These are phyloP conservation scores for Entelurus aequoreus DNA, from an alignment of 2,113 vertebrate species.

Conservation along the genomic window DNA sequence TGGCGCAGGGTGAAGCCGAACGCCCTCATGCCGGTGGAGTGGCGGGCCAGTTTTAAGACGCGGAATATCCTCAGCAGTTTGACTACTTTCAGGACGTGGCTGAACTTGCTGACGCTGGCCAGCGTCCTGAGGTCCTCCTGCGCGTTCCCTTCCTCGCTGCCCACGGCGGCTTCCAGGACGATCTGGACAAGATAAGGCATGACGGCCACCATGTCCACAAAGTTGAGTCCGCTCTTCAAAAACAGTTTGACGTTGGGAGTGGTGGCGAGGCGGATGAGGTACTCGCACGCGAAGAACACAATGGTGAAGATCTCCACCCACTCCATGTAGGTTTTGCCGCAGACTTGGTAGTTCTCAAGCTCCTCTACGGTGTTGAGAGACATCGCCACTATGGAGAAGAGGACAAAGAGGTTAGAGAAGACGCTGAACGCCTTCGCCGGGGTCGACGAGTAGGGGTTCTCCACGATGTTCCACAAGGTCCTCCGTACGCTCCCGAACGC, in stretches of 20 bases:
- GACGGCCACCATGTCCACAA: constrained; percentile 79
- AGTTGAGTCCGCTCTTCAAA: constrained; percentile 71
- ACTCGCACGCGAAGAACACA: constrained; percentile 79
- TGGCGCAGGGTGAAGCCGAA: constrained; percentile 82
- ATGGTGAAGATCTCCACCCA: constrained; percentile 76
- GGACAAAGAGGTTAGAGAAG: constrained; percentile 77
- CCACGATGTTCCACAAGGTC: constrained; percentile 75
- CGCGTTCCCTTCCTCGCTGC: constrained; percentile 24
- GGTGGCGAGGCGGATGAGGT: constrained; percentile 71
- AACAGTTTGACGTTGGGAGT: constrained; percentile 69
- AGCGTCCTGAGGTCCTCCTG: constrained; percentile 69
- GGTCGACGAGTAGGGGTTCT: constrained; percentile 77
- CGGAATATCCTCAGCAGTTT: constrained; percentile 80
- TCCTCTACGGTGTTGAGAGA: constrained; percentile 81
- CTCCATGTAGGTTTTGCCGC: constrained; percentile 70
- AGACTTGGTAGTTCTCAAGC: constrained; percentile 60
- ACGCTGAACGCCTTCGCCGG: constrained; percentile 74
- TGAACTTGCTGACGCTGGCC: constrained; percentile 71
- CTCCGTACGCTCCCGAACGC: constrained; percentile 63
- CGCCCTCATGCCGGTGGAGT: constrained; percentile 78
- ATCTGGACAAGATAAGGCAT: constrained; percentile 78
- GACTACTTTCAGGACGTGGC: constrained; percentile 78
- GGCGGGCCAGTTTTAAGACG: constrained; percentile 80
- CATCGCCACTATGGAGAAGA: constrained; percentile 79
- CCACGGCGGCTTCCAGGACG: constrained; percentile 52